phyloP scores from a whole-genome alignment of 2,113 vertebrate genomes.

The Ageneiosus marmoratus region DNA sequence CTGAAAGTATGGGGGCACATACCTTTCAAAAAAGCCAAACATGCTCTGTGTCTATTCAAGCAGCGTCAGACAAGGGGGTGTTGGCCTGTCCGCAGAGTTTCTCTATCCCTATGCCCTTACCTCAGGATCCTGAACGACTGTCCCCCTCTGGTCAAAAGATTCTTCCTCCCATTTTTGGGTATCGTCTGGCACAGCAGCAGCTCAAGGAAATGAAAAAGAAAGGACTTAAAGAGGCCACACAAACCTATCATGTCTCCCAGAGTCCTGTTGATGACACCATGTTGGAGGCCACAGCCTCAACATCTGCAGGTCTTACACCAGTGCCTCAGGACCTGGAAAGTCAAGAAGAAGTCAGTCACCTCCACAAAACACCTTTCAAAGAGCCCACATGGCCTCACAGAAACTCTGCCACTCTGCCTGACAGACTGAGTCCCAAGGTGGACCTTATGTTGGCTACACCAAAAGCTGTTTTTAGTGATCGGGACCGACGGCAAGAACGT shows the following conservation, averaged over 20 bases:
- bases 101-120: conserved; percentile 58
- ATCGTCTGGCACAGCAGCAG: conserved; percentile 93
- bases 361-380: conserved; percentile 77
- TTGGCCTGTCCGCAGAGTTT: conserved; percentile 71
- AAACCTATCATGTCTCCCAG: conserved; percentile 92
- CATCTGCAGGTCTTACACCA: conserved; percentile 59
- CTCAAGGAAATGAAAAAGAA: conserved; percentile 97
- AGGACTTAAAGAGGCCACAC: conserved; percentile 88
- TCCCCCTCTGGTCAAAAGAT: conserved; percentile 85
- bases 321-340: conserved; percentile 61
- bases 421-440: conserved; percentile 71
- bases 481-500: conserved; percentile 73
- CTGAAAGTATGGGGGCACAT: conserved; percentile 72
- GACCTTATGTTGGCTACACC: conserved; percentile 67
- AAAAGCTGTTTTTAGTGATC: conserved; percentile 65
- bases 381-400: conserved; percentile 63
- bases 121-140: conserved; percentile 77
- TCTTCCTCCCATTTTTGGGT: conserved; percentile 91
- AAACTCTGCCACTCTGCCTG: conserved; percentile 53
- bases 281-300: conserved; percentile 71
- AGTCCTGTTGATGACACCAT: conserved; percentile 86
- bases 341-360: conserved; percentile 75
- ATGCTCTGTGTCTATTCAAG: neutral
- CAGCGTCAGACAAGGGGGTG: conserved; percentile 62
- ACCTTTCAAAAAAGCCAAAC: conserved; percentile 44